A percentile compares a stretch with the other conserved stretches of the same genome.
These are phyloP conservation scores for Orthonevra nobilis DNA, from an alignment of 2,888 invertebrate genomes.

Conservation along the genomic window DNA sequence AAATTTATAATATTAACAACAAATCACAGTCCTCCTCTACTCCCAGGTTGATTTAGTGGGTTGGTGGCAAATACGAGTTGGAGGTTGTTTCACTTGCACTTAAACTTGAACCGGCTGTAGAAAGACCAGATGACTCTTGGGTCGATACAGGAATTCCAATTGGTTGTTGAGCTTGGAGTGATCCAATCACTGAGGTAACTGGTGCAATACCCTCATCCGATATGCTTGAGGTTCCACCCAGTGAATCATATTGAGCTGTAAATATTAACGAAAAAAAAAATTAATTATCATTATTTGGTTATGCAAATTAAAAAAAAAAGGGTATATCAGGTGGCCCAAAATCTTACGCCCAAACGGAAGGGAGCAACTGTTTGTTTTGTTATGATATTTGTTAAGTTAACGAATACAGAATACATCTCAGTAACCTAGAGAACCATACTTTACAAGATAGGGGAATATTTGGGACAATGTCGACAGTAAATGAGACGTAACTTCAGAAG, in stretches of 20 bases:
- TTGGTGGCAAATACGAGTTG: slow-evolving; percentile 53
- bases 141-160: too few species aligned
- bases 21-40: slow-evolving; percentile 54
- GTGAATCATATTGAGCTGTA: slow-evolving; percentile 79
- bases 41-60: slow-evolving; percentile 10
- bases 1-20: slow-evolving; percentile 35
- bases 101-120: background rate
- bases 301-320: too few species aligned
- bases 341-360: too few species aligned
- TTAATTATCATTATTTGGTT: background rate
- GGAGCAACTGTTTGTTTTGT: too few species aligned
- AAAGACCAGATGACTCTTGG: background rate
- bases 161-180: slow-evolving; percentile 72
- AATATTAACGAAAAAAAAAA: slow-evolving; percentile 8
- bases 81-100: background rate
- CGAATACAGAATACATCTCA: too few species aligned
- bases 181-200: slow-evolving; percentile 77
- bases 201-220: slow-evolving; percentile 79
- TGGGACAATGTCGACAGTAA: too few species aligned
- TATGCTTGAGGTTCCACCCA: slow-evolving; percentile 78
- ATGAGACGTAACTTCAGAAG: too few species aligned
- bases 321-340: too few species aligned
- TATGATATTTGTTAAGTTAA: too few species aligned
- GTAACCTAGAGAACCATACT: too few species aligned
- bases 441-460: too few species aligned